Evolutionary conservation across 2,797 vertebrate species (phyloP), one percentile per base, ranked within the genome.

Genomic region (Pantherophis alleghaniensis): DNA sequence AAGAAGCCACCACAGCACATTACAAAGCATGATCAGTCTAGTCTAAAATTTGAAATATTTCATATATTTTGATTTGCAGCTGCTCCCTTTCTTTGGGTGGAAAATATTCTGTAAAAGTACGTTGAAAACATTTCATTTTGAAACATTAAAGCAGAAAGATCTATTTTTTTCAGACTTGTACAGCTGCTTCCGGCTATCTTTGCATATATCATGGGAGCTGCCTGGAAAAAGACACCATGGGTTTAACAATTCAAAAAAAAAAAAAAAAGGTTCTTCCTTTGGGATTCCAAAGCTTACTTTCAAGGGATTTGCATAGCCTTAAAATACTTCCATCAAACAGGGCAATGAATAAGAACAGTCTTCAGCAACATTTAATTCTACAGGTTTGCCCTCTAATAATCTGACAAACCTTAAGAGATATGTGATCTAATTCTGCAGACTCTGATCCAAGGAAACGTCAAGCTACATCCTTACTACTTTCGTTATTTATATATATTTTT

Each of bases 41-140:
- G 24, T 16, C 37, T 20, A 37, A 66, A 51, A 18, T 74, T 79
- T 66, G 60, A 92, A 92, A 66, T 90, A 83, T 53, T 90, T 91
- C 89, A 26, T 63, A 86, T 53, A 59, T 32, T 89, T 96, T 86
- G 90, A 93, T 63, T 22, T 53, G 1, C 9, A 60, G 9, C 66
- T 87, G 42, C 12, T 69, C 7, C n/a, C 51, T 57, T 53, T 66
- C 92, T 26, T 4, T 53, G 55, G 57, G 1, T 66, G 53, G 42
- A 56, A 57, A 87, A 26, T 83, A 83, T 47, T 83, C 20, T 83
- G 10, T 24, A 83, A 83, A 83, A 83, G 74, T 42, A 83, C 10
- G 24, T 83, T 47, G 10, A 83, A 83, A 83, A 83, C 20, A 83
- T 42, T 20, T 47, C 74, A 47, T 83, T 83, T 42, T 83, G 74